phyloP scores from a whole-genome alignment of 2,113 vertebrate species.

The Oreochromis tanganicae region DNA sequence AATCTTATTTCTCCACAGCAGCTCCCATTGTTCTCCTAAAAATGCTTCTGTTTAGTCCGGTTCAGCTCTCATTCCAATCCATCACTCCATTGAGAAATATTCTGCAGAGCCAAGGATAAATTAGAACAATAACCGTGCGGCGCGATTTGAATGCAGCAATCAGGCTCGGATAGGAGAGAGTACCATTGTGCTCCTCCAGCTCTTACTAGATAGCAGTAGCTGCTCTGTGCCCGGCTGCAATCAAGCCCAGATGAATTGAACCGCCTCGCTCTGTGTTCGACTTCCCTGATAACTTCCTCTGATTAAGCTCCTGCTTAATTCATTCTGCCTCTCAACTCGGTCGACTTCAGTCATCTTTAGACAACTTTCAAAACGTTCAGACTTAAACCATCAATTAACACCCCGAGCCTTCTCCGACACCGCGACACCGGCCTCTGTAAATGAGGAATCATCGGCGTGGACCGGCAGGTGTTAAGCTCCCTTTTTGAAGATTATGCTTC shows the following conservation, averaged over 20 bases:
- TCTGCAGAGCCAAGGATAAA: slow-evolving; percentile 50
- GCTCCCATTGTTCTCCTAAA: slow-evolving; percentile 57
- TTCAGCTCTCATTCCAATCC: slow-evolving; percentile 44
- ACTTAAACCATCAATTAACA: slow-evolving; percentile 51
- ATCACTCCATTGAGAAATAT: slow-evolving; percentile 51
- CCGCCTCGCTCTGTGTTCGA: not conserved
- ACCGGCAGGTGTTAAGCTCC: slow-evolving; percentile 48
- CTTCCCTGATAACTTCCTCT: slow-evolving; percentile 7
- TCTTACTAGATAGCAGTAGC: not conserved
- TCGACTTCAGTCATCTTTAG: slow-evolving; percentile 12
- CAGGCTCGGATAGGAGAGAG: not conserved
- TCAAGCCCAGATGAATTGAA: not conserved
- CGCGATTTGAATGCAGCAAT: slow-evolving; percentile 24
- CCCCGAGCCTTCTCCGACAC: not conserved
- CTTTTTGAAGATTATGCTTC: slow-evolving; percentile 60
- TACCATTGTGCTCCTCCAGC: slow-evolving; percentile 14
- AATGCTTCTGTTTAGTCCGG: slow-evolving; percentile 49
- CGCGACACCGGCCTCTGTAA: not conserved
- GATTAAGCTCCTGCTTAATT: not conserved
- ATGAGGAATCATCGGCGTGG: slow-evolving; percentile 11
- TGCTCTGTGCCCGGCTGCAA: not conserved
- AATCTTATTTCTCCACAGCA: slow-evolving; percentile 62
- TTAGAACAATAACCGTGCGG: slow-evolving; percentile 56
- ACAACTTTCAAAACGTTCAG: not conserved
- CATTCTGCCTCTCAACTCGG: not conserved